Percentiles rank a stretch among this genome's conserved stretches.
Evolutionary conservation across 1,140 invertebrate species (phyloP).

Genomic region (Heliothis virescens): DNA sequence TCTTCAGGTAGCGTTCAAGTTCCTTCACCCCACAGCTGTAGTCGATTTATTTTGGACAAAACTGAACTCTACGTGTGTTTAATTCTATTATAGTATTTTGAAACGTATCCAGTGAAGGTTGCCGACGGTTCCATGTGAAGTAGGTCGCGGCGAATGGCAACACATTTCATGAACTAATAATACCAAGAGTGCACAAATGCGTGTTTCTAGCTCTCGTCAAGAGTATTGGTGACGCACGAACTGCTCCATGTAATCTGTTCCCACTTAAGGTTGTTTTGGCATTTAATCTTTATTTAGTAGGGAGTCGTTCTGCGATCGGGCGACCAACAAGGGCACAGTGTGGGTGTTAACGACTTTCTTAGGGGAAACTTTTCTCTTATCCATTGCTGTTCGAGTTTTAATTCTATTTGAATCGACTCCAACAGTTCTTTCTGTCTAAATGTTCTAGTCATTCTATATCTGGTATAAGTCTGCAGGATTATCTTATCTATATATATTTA

Average conservation of each 20-base stretch:
- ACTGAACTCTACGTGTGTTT: conserved; percentile 1
- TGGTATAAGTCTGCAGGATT: neutral
- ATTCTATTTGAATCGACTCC: neutral
- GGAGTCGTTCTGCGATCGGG: conserved; percentile 49
- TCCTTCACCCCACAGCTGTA: neutral
- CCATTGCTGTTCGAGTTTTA: conserved; percentile 32
- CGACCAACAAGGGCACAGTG: conserved; percentile 48
- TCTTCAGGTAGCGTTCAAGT: neutral
- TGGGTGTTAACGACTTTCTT: conserved; percentile 60
- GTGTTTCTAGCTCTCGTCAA: conserved; percentile 25
- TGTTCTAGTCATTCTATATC: neutral
- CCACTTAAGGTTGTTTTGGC: conserved; percentile 55
- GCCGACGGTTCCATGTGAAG: conserved; percentile 27
- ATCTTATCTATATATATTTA: neutral
- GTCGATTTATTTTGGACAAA: conserved; percentile 2
- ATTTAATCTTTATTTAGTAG: conserved; percentile 57
- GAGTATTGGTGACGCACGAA: conserved; percentile 37
- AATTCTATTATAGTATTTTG: conserved; percentile 10
- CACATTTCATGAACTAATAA: conserved; percentile 37
- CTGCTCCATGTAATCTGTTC: conserved; percentile 14
- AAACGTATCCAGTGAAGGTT: conserved; percentile 11
- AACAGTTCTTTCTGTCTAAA: neutral
- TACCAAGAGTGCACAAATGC: conserved; percentile 38
- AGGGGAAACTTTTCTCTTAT: conserved; percentile 55
- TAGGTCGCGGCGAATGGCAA: conserved; percentile 39